A percentile compares a stretch with the other conserved stretches of the same genome.
phyloP scores from a whole-genome alignment of 2,113 vertebrate genomes.

The Gymnorhina tibicen region DNA sequence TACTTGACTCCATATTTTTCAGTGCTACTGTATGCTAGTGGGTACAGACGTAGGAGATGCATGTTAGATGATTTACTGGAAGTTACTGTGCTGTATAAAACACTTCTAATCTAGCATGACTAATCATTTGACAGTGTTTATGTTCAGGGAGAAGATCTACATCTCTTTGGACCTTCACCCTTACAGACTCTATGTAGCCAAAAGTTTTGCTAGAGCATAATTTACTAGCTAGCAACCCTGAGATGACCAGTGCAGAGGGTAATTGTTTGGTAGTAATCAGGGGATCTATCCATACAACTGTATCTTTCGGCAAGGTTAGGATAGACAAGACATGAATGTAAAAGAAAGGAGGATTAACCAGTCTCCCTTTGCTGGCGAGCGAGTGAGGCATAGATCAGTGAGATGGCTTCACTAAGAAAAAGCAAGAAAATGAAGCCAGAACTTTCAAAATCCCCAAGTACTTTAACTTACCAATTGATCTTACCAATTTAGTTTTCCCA shows the following conservation, averaged over 20 bases:
- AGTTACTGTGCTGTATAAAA: background rate
- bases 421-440: background rate
- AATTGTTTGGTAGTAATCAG: background rate
- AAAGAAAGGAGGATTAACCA: background rate
- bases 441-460: background rate
- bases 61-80: background rate
- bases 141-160: background rate
- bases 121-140: background rate
- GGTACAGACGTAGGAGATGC: background rate
- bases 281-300: background rate
- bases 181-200: background rate
- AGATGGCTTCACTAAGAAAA: background rate
- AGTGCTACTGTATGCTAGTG: background rate
- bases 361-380: background rate
- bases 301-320: background rate
- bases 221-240: background rate
- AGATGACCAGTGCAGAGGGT: fast-evolving
- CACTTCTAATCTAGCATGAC: background rate
- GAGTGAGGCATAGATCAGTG: background rate
- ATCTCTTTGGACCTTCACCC: background rate
- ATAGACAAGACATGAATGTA: background rate
- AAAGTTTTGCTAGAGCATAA: background rate
- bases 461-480: background rate
- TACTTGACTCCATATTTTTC: background rate
- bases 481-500: background rate